Evolutionary conservation across 2,888 invertebrate genomes (phyloP), one percentile per base, ranked within the genome.

Genomic region (Dinocampus coccinellae): DNA sequence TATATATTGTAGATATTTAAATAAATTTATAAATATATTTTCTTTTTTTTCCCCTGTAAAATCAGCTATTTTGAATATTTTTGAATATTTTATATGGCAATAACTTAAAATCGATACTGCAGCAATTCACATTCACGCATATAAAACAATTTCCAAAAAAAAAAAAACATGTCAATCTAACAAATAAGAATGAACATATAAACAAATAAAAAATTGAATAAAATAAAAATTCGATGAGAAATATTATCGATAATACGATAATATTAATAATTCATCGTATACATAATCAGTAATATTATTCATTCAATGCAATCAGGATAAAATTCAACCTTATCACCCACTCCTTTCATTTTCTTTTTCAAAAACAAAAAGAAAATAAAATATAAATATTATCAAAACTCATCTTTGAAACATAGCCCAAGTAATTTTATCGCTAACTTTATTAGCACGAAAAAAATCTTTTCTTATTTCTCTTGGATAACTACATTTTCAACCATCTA

Each of bases 61-160:
- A 70, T n/a, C n/a, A n/a, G 53, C 22, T 4, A 61, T 36, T 53
- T 64, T 58, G 77, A 79, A 82, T 81, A 80, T 81, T 78, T 82
- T 77, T 75, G 78, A 81, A 83, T 84, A 81, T 81, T 81, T 84
- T 77, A 79, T 74, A 24, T 70, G 53, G 66, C 39, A 63, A 47
- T 66, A 42, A 62, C 67, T 75, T 76, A 76, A 75, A 79, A 80
- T 65, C 73, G 74, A 78, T 75, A 78, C 64, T 61, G 70, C 70
- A 67, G 75, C 76, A 76, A 70, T 66, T 76, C 73, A 57, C 70
- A 55, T 39, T 39, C 13, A 13, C n/a, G 39, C 6, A 57, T 13
- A 16, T 4, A 58, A 58, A 58, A 55, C 9, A 16, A 33, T 58
- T 16, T 16, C 4, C 13, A 11, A 26, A 22, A 24, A 3, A 22